Evolutionary conservation across 2,888 invertebrate species (phyloP).

Genomic region (Lacanobia oleracea): DNA sequence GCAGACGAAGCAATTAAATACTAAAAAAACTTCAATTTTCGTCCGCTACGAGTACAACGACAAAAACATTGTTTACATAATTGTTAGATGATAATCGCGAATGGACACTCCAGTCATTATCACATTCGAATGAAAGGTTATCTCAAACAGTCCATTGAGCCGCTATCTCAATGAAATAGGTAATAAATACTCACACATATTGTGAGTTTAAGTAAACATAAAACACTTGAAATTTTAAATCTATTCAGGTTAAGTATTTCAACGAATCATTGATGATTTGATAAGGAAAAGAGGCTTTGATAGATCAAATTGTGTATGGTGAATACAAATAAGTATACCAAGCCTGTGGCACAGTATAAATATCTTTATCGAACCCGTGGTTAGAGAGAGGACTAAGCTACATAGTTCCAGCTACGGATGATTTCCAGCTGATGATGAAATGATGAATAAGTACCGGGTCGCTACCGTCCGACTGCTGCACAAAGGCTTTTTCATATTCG

Average conservation of each 20-base stretch:
- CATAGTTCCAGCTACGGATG: too few relatives aligned
- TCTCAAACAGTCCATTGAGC: conserved; percentile 27
- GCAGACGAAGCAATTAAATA: too few relatives aligned
- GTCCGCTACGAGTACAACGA: not conserved
- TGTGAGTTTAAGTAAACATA: conserved; percentile 14
- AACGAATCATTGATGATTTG: not conserved
- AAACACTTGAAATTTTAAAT: conserved; percentile 10
- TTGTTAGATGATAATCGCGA: conserved; percentile 21
- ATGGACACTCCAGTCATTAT: conserved; percentile 20
- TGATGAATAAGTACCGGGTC: too few relatives aligned
- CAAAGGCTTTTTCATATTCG: too few relatives aligned
- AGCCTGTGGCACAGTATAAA: too few relatives aligned
- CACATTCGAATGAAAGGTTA: conserved; percentile 42
- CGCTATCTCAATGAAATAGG: conserved; percentile 29
- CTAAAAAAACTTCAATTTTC: not conserved
- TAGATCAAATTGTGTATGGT: too few relatives aligned
- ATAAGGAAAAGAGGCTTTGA: not conserved
- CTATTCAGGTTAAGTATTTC: conserved; percentile 18
- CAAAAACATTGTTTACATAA: conserved; percentile 2
- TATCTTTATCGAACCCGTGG: too few relatives aligned
- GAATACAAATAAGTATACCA: too few relatives aligned
- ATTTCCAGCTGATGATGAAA: too few relatives aligned
- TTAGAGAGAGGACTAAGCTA: too few relatives aligned
- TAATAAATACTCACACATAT: not conserved
- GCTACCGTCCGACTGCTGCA: too few relatives aligned